Base-by-base conservation (phyloP, 2,888 invertebrate species). In the Drosophila aldrichi region DNA sequence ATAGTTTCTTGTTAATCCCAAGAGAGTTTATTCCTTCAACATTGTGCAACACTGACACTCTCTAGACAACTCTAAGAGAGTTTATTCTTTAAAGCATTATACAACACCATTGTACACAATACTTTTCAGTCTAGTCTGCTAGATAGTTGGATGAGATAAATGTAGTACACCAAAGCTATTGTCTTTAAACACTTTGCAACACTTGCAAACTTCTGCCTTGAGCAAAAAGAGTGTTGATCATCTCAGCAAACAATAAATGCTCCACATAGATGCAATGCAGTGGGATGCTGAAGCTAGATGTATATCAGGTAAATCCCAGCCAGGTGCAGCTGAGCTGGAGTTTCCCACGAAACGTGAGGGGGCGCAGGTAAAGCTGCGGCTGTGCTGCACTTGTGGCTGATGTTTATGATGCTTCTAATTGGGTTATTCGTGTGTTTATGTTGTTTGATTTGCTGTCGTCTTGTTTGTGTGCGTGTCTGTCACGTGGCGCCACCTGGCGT, bases 401-500 rank as follows among this genome's bases (percentile, higher is more conserved):
- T n/a, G n/a, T 16, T 44, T 22, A 16, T 44, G 22, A 16, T 44
- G 54, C 51, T 63, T 56, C 40, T 51, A 18, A 41, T 25, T 64
- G 44, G 40, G 58, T 49, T 34, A 48, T 10, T n/a, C 48, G 48
- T 56, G 5, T 20, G 32, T 56, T 14, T 32, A 32, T 43, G 56
- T 22, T 56, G 32, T 12, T 54, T 14, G 25, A 36, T 7, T 38
- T 40, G 54, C 16, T 43, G 43, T 32, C 3, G 55, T n/a, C n/a
- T n/a, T 43, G 55, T 3, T 41, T n/a, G 9, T 9, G 7, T 54
- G n/a, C 25, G 22, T 7, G n/a, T n/a, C 9, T 34, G 52, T 43
- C 77, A 48, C 51, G 74, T 68, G 77, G 73, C 79, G 84, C 79
- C 87, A 81, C 72, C 84, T 87, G 56, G 72, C 67, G 62, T 52